phyloP scores from a whole-genome alignment of 2,888 invertebrate genomes.

The Zaprionus bogoriensis region DNA sequence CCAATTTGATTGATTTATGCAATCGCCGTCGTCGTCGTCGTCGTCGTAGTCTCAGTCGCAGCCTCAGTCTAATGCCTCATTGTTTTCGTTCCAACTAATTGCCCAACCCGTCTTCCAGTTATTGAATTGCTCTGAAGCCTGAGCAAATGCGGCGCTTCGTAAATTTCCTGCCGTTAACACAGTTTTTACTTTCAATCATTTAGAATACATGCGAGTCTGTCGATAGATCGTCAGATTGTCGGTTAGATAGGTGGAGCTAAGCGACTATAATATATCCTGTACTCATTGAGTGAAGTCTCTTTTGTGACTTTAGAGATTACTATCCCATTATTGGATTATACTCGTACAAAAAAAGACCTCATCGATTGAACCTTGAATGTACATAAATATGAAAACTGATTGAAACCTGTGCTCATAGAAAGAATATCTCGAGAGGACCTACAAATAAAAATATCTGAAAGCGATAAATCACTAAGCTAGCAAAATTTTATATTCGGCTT shows the following conservation, averaged over 20 bases:
- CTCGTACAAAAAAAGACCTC: too few relatives aligned
- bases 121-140: not conserved
- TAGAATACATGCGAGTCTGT: slow-evolving; percentile 8
- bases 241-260: not conserved
- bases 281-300: not conserved
- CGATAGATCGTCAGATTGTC: not conserved
- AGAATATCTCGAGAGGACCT: too few relatives aligned
- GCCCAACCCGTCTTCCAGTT: slow-evolving; percentile 26
- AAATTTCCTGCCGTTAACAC: slow-evolving; percentile 9
- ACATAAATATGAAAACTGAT: too few relatives aligned
- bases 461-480: too few relatives aligned
- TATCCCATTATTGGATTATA: too few relatives aligned
- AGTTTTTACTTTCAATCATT: slow-evolving; percentile 1
- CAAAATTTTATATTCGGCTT: too few relatives aligned
- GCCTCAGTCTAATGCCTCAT: slow-evolving; percentile 36
- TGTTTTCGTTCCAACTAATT: slow-evolving; percentile 49
- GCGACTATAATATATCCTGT: not conserved
- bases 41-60: slow-evolving; percentile 1
- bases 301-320: not conserved
- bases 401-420: too few relatives aligned
- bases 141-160: not conserved
- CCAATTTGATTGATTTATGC: slow-evolving; percentile 79
- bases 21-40: slow-evolving; percentile 46
- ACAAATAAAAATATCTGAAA: too few relatives aligned
- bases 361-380: too few relatives aligned